Base-by-base conservation (phyloP, 2,888 invertebrate species). In the Hoplodrina ambigua region DNA sequence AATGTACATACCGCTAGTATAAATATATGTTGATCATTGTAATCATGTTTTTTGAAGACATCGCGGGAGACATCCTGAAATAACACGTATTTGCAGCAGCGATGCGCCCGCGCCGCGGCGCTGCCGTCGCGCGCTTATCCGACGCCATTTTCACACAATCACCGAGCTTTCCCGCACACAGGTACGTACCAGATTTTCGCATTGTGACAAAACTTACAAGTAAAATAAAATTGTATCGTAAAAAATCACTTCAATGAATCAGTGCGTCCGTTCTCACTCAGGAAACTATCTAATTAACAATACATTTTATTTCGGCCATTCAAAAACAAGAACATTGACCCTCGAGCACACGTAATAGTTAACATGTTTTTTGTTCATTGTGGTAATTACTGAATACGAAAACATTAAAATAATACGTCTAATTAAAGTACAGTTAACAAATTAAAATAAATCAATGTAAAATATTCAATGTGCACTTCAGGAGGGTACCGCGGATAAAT, bases 31-130 rank as follows among this genome's bases (percentile, higher is more conserved):
- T 85, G 79, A 87, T 85, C 87, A 87, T 85, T 88, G 88, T 85
- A 86, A 88, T 90, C 88, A 86, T 90, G 90, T 90, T 92, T n/a
- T 92, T 91, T 88, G 85, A 94, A 95, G 94, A 93, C 94, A 91
- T 91, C 94, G 95, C 95, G 96, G 96, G 96, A 96, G 95, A 92
- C 92, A 93, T 95, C 96, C 96, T 96, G 96, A 96, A 96, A 96
- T 96, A 96, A 95, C 94, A 93, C 91, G 90, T 91, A 93, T 93
- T 93, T 93, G 94, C 93, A 94, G 88, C 85, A 84, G 80, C 88
- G 91, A 93, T 89, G 94, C 93, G 94, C 94, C 88, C 92, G 89
- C 93, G 92, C 90, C 91, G 93, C 88, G 91, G 91, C 91, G 92
- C 94, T 94, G 81, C 85, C 76, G 88, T 91, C 91, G 92, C 91